Evolutionary conservation across 2,888 invertebrate species (phyloP).

Genomic region (Carabus problematicus): DNA sequence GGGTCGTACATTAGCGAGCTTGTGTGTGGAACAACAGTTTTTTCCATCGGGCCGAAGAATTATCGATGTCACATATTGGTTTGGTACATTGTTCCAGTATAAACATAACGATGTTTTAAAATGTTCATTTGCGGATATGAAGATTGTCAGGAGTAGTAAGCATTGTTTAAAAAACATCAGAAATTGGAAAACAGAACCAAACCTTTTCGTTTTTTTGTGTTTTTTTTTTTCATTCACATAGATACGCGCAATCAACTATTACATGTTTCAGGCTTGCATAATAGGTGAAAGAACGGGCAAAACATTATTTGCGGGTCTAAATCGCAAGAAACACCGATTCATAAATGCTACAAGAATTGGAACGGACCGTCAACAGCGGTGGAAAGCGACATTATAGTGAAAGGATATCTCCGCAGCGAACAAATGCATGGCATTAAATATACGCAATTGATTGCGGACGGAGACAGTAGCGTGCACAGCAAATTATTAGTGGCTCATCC

Average conservation of each 20-base stretch:
- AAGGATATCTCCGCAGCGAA: conserved; percentile 26
- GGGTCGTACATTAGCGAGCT: no score
- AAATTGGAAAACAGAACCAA: no score
- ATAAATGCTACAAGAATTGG: conserved; percentile 34
- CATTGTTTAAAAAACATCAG: conserved; percentile 52
- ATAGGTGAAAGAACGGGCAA: neutral
- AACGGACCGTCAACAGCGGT: conserved; percentile 23
- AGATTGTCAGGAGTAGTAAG: conserved; percentile 56
- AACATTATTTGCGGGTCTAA: no score
- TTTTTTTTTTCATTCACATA: no score
- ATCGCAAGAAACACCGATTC: neutral
- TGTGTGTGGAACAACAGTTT: no score
- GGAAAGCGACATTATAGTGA: conserved; percentile 32
- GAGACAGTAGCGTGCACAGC: conserved; percentile 26
- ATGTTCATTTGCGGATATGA: no score
- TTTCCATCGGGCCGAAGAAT: no score
- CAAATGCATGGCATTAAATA: conserved; percentile 27
- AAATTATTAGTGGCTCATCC: conserved; percentile 21
- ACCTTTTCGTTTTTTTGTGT: no score
- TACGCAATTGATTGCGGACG: conserved; percentile 23
- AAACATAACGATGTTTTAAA: no score
- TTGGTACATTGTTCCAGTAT: no score
- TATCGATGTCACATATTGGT: no score
- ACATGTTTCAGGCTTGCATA: neutral
- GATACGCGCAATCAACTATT: neutral